Conservation (phyloP, 2,797 vertebrate species). For the Meda fulgida region DNA sequence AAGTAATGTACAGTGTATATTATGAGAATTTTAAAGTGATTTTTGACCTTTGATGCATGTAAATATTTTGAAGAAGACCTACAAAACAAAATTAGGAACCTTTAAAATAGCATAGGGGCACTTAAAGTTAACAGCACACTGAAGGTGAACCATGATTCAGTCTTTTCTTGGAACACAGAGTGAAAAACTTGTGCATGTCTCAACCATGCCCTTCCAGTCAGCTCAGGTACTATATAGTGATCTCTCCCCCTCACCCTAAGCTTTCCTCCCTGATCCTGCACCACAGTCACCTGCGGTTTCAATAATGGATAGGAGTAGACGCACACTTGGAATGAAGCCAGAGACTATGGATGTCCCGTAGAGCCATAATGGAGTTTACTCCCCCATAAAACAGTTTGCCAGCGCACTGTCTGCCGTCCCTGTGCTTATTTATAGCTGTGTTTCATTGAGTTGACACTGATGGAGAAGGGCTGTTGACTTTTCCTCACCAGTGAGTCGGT, state of each 20-base stretch:
- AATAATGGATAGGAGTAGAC: constrained; percentile 49
- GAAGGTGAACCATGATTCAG: neutral
- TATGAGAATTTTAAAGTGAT: neutral
- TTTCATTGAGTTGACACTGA: constrained; percentile 59
- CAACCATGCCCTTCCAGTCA: neutral
- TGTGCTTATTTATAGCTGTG: constrained; percentile 60
- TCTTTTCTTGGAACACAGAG: neutral
- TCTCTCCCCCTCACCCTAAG: constrained; percentile 14
- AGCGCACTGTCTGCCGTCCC: constrained; percentile 46
- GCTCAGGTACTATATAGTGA: neutral
- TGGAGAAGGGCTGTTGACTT: constrained; percentile 59
- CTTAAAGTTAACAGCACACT: neutral
- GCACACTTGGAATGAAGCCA: constrained; percentile 45
- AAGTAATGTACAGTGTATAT: neutral
- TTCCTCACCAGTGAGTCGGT: constrained; percentile 38
- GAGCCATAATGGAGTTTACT: constrained; percentile 52
- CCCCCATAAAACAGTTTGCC: constrained; percentile 39
- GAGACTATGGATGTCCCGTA: constrained; percentile 43
- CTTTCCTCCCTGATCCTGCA: constrained; percentile 17
- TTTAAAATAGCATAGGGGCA: neutral
- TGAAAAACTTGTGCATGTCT: neutral
- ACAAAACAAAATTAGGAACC: neutral
- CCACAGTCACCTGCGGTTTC: constrained; percentile 41
- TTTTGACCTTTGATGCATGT: neutral
- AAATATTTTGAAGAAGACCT: neutral